These are phyloP conservation scores for Pachyrhynchus sulphureomaculatus DNA, from an alignment of 1,140 invertebrate genomes.

Conservation along the genomic window DNA sequence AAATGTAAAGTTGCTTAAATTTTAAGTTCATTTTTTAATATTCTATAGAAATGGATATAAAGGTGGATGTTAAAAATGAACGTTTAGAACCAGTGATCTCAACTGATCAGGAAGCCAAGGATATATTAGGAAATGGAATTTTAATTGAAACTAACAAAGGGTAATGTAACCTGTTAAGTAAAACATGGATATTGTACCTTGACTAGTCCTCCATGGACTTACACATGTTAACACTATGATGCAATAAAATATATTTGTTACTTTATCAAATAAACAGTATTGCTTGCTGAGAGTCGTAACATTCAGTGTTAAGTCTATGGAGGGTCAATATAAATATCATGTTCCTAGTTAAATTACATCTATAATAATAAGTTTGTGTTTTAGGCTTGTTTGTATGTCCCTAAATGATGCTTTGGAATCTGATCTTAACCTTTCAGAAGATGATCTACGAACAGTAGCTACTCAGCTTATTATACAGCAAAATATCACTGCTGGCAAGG, in stretches of 20 bases:
- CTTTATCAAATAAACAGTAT: background rate
- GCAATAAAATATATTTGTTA: background rate
- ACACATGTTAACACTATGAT: background rate
- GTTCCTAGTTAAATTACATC: background rate
- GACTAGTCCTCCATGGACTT: background rate
- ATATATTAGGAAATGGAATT: conserved; percentile 52
- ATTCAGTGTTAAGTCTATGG: conserved; percentile 14
- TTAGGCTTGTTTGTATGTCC: conserved; percentile 52
- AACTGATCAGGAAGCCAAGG: conserved; percentile 46
- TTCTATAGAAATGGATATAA: too few species aligned
- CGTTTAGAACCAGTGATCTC: background rate
- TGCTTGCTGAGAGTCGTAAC: background rate
- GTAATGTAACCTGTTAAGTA: conserved; percentile 33
- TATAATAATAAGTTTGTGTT: too few species aligned
- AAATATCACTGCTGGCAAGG: conserved; percentile 13
- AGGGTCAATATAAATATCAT: background rate
- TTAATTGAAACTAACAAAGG: conserved; percentile 52
- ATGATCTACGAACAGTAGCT: conserved; percentile 52
- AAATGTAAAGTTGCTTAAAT: too few species aligned
- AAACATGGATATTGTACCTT: background rate
- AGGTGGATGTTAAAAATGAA: too few species aligned
- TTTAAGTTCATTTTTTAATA: too few species aligned
- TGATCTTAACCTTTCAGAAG: conserved; percentile 52
- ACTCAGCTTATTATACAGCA: conserved; percentile 50
- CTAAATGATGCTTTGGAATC: conserved; percentile 52